Base-by-base conservation (phyloP, 2,888 invertebrate species). In the Alentia gelatinosa region DNA sequence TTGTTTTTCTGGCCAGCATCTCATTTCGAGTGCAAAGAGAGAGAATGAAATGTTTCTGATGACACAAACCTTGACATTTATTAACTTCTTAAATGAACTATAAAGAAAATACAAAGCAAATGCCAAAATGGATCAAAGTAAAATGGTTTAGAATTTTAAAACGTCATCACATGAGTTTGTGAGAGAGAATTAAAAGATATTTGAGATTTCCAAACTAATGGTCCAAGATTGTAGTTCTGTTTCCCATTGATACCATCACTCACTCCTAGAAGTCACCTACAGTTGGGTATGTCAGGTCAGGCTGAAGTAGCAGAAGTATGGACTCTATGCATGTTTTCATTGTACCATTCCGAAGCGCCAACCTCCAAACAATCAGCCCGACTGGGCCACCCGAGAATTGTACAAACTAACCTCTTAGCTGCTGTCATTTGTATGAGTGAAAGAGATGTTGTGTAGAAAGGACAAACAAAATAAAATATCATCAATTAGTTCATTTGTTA, bases 391-490 rank as follows among this genome's bases (percentile, higher is more conserved):
- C 79, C 35, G 23, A 79, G 37, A 35, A 35, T 39, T 79, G 79
- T 79, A 79, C 39, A 79, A 79, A 79, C n/a, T 39, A 35, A 35
- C 39, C 35, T 79, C 79, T 23, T 79, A 79, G 79, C 79, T 79
- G 79, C 79, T 79, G 79, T 19, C 79, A 35, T 79, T 79, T 79
- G 79, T 79, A 79, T 79, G 79, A 35, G 79, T 39, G 79, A 79
- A 35, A 37, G 79, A 79, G n/a, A 23, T 37, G 79, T 30, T 74
- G 74, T 79, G 37, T 35, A 79, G 79, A 37, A 39, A 35, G 79
- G n/a, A 37, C 79, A 35, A 39, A 37, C 15, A 39, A 79, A 79
- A 5, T n/a, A 15, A 39, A 35, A 37, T 15, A 23, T 79, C 79
- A 79, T 79, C 79, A 23, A 74, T 23, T 79, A 37, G 79, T 79